Conservation (phyloP, 2,113 vertebrate genomes). For the Cichladusa arquata region DNA sequence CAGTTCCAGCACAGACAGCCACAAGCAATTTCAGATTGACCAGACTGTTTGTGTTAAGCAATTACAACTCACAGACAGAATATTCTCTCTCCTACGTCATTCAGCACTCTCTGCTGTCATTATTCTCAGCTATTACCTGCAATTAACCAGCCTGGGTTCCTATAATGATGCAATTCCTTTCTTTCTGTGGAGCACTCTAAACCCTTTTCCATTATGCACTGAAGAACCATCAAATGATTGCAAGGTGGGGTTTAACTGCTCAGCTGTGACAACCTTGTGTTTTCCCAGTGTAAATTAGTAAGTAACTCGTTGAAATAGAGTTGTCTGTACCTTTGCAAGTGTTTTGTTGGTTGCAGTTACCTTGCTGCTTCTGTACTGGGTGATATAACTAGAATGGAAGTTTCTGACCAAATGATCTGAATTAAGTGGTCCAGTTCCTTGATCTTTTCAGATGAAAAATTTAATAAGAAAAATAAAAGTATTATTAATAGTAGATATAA, state of each 20-base stretch:
- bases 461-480: not conserved
- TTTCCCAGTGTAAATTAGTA: not conserved
- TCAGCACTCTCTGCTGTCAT: not conserved
- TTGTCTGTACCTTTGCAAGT: not conserved
- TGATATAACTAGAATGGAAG: not conserved
- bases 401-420: not conserved
- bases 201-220: not conserved
- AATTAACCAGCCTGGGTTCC: not conserved
- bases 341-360: not conserved
- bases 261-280: not conserved
- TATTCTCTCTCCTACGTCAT: not conserved
- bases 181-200: not conserved
- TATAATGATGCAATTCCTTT: not conserved
- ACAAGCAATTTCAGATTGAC: not conserved
- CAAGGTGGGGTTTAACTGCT: not conserved
- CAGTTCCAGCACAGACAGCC: not conserved
- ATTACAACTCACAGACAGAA: not conserved
- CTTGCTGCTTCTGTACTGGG: not conserved
- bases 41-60: not conserved
- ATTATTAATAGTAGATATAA: too few species aligned
- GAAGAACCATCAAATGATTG: not conserved
- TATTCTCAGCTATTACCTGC: not conserved
- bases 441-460: not conserved
- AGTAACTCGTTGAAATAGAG: not conserved
- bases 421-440: not conserved